Evolutionary conservation across 2,113 vertebrate species (phyloP).

Genomic region (Myiozetetes cayanensis): DNA sequence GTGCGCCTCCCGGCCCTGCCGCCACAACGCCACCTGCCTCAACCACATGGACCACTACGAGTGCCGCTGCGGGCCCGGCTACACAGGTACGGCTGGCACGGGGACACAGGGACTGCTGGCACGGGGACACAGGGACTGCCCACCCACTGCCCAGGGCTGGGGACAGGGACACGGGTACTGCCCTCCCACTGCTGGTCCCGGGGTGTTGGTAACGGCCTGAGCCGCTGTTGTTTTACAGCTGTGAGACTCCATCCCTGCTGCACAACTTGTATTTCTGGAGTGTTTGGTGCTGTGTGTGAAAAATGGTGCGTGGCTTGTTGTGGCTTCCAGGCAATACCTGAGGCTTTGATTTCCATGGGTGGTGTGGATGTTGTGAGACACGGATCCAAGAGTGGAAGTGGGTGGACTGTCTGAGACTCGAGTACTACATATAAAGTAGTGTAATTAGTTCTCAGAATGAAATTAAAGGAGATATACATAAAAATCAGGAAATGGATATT

Average conservation of each 20-base stretch:
- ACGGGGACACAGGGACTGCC: not conserved
- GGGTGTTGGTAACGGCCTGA: not conserved
- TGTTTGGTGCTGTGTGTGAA: fast-evolving
- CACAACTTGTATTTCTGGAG: fast-evolving
- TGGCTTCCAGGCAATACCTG: fast-evolving
- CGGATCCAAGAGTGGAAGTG: not conserved
- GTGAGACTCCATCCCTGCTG: not conserved
- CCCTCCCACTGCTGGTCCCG: not conserved
- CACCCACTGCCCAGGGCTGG: not conserved
- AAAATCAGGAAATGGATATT: not conserved
- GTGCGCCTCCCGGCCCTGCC: constrained; percentile 90
- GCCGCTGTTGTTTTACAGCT: not conserved
- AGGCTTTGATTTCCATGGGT: not conserved
- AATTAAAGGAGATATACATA: not conserved
- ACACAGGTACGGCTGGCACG: constrained; percentile 75
- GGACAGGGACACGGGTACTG: not conserved
- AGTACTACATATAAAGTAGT: not conserved
- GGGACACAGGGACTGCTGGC: too few relatives aligned
- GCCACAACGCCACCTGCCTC: constrained; percentile 85
- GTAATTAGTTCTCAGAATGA: not conserved
- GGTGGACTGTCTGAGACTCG: not conserved
- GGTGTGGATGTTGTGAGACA: not conserved
- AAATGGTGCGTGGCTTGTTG: not conserved
- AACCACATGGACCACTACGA: constrained; percentile 86
- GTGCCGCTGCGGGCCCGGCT: constrained; percentile 84